Conservation (phyloP, 2,797 vertebrate genomes). For the Sebastes flavidus region DNA sequence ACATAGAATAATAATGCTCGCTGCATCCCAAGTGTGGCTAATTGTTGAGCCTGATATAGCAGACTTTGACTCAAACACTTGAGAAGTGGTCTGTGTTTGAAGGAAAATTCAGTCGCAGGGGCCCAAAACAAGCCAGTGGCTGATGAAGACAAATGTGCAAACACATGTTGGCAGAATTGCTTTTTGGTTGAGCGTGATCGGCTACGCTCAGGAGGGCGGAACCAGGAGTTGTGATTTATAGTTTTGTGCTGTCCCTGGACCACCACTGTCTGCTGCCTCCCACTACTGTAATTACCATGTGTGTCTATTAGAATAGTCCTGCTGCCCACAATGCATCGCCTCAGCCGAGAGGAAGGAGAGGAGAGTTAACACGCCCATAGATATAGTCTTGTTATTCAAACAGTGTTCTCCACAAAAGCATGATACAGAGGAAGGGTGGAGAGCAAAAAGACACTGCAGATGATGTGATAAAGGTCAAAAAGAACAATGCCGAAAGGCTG, state of each 20-base stretch:
- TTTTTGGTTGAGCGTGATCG: constrained; percentile 85
- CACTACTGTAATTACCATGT: constrained; percentile 84
- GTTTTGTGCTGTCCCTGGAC: constrained; percentile 82
- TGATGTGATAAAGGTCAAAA: constrained; percentile 78
- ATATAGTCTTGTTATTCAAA: constrained; percentile 75
- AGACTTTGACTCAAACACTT: constrained; percentile 45
- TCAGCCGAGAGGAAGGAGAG: constrained; percentile 28
- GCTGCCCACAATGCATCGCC: constrained; percentile 79
- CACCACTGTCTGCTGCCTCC: constrained; percentile 84
- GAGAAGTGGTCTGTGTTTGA: constrained; percentile 70
- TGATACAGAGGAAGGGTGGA: constrained; percentile 54
- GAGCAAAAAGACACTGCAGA: constrained; percentile 66
- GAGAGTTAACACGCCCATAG: constrained; percentile 21
- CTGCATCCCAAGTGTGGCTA: constrained; percentile 36
- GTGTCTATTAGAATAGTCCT: constrained; percentile 83
- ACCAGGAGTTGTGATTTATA: constrained; percentile 86
- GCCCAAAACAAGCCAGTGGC: constrained; percentile 81
- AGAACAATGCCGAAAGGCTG: constrained; percentile 63
- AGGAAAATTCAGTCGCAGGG: constrained; percentile 68
- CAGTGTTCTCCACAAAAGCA: constrained; percentile 60
- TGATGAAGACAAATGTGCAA: constrained; percentile 90
- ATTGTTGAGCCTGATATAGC: constrained; percentile 37
- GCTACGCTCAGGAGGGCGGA: constrained; percentile 83
- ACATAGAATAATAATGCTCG: neutral
- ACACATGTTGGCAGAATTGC: constrained; percentile 88